Evolutionary conservation across 2,797 vertebrate genomes (phyloP).

Genomic region (Lates japonicus): DNA sequence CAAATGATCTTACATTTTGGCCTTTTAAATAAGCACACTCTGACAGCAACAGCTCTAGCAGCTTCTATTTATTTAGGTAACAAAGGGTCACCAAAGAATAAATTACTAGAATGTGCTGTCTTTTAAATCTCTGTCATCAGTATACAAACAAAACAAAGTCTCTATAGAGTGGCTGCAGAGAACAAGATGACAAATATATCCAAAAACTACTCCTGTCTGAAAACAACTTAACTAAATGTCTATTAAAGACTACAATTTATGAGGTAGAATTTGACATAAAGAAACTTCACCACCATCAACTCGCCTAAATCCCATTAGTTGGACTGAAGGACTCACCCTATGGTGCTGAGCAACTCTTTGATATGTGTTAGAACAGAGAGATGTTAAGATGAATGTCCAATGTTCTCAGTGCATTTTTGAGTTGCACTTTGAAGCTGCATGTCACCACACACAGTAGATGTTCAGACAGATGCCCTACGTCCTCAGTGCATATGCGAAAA

Average conservation of each 20-base stretch:
- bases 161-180: neutral
- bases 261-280: conserved; percentile 1
- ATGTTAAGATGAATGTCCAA: conserved; percentile 49
- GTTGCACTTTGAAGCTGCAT: conserved; percentile 67
- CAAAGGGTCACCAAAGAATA: conserved; percentile 26
- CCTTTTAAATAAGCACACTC: conserved; percentile 38
- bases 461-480: conserved; percentile 57
- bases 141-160: conserved; percentile 14
- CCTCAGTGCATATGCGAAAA: conserved; percentile 47
- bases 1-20: conserved; percentile 39
- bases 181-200: neutral
- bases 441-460: conserved; percentile 51
- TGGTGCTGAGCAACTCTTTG: conserved; percentile 43
- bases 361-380: conserved; percentile 47
- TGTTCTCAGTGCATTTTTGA: conserved; percentile 45
- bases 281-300: neutral
- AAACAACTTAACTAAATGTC: neutral
- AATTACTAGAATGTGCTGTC: neutral
- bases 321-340: conserved; percentile 34
- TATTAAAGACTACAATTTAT: neutral
- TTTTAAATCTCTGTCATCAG: conserved; percentile 16
- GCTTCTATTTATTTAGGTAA: conserved; percentile 1
- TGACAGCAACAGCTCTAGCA: conserved; percentile 34
- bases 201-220: too few relatives aligned
- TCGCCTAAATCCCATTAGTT: conserved; percentile 41